Conservation (phyloP, 2,113 vertebrate genomes). For the Megalops atlanticus region DNA sequence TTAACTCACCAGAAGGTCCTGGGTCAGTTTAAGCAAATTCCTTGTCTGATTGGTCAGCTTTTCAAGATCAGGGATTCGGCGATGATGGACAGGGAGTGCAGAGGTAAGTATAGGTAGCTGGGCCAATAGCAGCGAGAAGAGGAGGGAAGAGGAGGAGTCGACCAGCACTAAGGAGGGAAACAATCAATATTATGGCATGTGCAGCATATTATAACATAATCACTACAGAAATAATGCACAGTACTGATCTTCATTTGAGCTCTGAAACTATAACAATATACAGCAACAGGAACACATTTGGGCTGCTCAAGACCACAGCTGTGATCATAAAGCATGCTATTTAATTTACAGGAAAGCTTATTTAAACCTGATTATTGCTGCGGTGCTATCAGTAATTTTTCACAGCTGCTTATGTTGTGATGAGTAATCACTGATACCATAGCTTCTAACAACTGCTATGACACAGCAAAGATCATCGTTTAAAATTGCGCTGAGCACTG, state of each 20-base stretch:
- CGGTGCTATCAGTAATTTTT: background rate
- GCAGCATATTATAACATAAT: background rate
- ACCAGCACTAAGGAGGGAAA: slow-evolving; percentile 68
- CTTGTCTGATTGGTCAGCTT: slow-evolving; percentile 76
- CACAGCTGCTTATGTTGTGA: background rate
- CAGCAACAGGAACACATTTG: background rate
- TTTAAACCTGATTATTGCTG: background rate
- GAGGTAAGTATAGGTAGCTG: slow-evolving; percentile 70
- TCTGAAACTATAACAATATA: too few relatives aligned
- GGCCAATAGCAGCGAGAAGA: slow-evolving; percentile 74
- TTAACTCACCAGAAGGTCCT: slow-evolving; percentile 73
- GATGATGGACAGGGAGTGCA: slow-evolving; percentile 60
- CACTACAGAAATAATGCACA: background rate
- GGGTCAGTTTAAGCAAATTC: slow-evolving; percentile 72
- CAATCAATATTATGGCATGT: slow-evolving; percentile 48
- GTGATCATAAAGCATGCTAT: background rate
- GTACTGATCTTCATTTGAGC: background rate
- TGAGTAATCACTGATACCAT: background rate
- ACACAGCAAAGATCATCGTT: background rate
- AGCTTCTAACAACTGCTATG: background rate
- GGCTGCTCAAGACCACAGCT: background rate
- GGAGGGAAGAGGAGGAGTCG: slow-evolving; percentile 73
- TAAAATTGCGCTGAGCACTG: background rate
- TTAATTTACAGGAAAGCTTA: background rate
- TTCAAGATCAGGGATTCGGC: slow-evolving; percentile 67